phyloP scores from a whole-genome alignment of 2,113 vertebrate species.

The Pseudorhombus dupliciocellatus region DNA sequence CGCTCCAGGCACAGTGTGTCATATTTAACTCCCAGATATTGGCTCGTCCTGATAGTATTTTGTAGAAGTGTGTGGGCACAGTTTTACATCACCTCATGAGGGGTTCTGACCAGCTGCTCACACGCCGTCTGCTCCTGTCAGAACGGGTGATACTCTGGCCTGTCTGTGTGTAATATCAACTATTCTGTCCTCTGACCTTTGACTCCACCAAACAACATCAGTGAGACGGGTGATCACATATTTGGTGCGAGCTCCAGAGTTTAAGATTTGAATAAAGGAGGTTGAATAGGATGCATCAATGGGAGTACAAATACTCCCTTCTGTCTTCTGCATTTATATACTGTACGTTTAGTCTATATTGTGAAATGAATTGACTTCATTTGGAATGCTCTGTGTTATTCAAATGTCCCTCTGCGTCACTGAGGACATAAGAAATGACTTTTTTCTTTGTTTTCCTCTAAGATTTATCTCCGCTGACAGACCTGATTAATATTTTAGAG shows the following conservation, averaged over 20 bases:
- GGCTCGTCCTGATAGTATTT: neutral
- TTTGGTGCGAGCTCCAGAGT: neutral
- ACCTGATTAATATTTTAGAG: conserved; percentile 73
- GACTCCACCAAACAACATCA: conserved; percentile 40
- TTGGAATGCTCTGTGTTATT: neutral
- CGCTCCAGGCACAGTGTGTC: neutral
- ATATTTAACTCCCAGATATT: neutral
- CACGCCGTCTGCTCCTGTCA: conserved; percentile 17
- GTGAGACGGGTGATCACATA: conserved; percentile 9
- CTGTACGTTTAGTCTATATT: neutral
- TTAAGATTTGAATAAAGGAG: neutral
- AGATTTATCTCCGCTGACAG: conserved; percentile 58
- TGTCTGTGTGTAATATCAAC: conserved; percentile 48
- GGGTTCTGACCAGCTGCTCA: conserved; percentile 9
- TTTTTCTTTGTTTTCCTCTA: conserved; percentile 11
- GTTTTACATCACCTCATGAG: neutral
- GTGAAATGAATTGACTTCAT: neutral
- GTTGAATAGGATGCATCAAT: too few species aligned
- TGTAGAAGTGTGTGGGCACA: neutral
- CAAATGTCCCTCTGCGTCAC: neutral
- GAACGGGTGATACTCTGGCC: conserved; percentile 7
- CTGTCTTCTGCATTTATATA: neutral
- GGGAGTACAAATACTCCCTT: too few species aligned
- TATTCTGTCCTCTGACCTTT: conserved; percentile 40
- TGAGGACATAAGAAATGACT: neutral